Base-by-base conservation (phyloP, 1,140 invertebrate genomes). In the Bombus soroeensis region DNA sequence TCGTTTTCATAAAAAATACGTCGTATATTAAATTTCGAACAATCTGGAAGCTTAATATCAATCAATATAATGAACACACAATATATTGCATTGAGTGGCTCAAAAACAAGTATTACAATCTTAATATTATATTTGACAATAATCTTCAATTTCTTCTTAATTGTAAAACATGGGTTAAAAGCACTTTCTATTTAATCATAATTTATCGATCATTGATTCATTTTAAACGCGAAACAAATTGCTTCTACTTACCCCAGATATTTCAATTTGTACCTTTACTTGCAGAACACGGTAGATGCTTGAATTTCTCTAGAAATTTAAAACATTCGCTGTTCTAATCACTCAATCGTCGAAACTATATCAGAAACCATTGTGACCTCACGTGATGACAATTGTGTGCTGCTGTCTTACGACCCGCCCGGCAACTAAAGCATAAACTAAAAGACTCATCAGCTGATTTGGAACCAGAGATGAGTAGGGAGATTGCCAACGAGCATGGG, bases 351-450 rank as follows among this genome's bases (percentile, higher is more conserved):
- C 85, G 85, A 83, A 82, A 91, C 81, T 75, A 86, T 86, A 86
- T 86, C 83, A 86, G 87, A 91, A 81, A 92, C 88, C 91, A 92
- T 92, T 90, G 89, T 91, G 86, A 91, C 85, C 85, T 92, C 91
- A 92, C 91, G 92, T 93, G 92, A 92, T 81, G 86, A 75, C 85
- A 87, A 87, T 86, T 84, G 79, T 62, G 88, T 92, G 91, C 92
- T 92, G 92, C 92, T 87, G 87, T 83, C 92, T 90, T 84, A 79
- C 92, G 93, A 92, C 92, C 83, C 91, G 66, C 90, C 87, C 90
- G 86, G 87, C 87, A 93, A 93, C 92, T 93, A 93, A 90, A 85
- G 71, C 43, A 81, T 75, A 81, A 81, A 74, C 74, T 43, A 64
- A 82, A 70, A 83, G 59, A 37, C 75, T 77, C 83, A 90, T 93